These are phyloP conservation scores for Pyxicephalus adspersus DNA, from an alignment of 2,113 vertebrate genomes.

Conservation along the genomic window DNA sequence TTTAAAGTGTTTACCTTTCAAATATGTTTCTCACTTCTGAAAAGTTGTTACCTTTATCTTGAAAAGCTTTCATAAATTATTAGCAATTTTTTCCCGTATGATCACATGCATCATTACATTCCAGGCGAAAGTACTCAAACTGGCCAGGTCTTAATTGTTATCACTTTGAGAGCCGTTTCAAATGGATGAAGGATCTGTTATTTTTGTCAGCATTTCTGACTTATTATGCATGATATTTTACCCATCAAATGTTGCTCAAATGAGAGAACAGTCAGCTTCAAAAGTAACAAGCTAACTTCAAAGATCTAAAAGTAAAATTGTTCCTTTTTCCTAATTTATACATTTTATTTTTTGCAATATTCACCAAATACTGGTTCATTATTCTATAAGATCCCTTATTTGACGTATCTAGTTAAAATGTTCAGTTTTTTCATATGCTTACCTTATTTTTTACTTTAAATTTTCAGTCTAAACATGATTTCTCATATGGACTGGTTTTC, in stretches of 20 bases:
- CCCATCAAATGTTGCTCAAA: constrained; percentile 17
- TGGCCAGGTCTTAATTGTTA: constrained; percentile 70
- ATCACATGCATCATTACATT: constrained; percentile 69
- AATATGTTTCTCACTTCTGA: constrained; percentile 60
- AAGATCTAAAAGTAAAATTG: neutral
- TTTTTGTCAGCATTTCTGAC: constrained; percentile 60
- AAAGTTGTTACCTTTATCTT: constrained; percentile 66
- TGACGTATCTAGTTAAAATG: too few relatives aligned
- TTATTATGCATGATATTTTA: constrained; percentile 62
- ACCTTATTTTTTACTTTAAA: too few relatives aligned
- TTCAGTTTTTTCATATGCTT: too few relatives aligned
- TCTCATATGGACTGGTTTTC: too few relatives aligned
- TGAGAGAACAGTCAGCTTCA: constrained; percentile 25
- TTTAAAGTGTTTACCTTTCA: constrained; percentile 71
- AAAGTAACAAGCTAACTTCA: constrained; percentile 48
- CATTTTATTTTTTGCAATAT: too few relatives aligned
- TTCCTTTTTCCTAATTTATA: neutral
- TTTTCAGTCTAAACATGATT: too few relatives aligned
- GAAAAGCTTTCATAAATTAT: constrained; percentile 67
- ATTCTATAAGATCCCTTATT: too few relatives aligned
- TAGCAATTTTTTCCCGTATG: constrained; percentile 55
- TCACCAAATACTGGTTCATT: too few relatives aligned
- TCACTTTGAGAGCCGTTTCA: constrained; percentile 60
- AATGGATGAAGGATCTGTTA: constrained; percentile 60
- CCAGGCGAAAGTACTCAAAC: constrained; percentile 67